These are phyloP conservation scores for Lasioglossum albipes DNA, from an alignment of 1,140 invertebrate species.

Conservation along the genomic window DNA sequence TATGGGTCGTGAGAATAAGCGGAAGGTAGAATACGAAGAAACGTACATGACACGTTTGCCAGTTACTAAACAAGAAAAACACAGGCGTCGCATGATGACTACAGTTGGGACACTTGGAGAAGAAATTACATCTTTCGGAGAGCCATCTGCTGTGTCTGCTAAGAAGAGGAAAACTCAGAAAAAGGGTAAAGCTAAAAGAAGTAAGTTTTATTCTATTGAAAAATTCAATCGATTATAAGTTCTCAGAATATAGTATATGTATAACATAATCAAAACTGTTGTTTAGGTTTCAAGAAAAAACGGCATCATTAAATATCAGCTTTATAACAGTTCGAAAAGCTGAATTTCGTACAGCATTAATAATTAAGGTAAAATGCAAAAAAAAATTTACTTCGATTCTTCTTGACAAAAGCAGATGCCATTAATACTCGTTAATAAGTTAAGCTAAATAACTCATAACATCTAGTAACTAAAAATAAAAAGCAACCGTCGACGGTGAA, in stretches of 20 bases:
- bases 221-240: background rate
- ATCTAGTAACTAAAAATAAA: constrained; percentile 72
- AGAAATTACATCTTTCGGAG: constrained; percentile 87
- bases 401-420: constrained; percentile 72
- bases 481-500: constrained; percentile 64
- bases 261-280: constrained; percentile 13
- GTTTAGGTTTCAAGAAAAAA: constrained; percentile 78
- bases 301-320: constrained; percentile 72
- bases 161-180: constrained; percentile 80
- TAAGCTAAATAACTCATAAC: constrained; percentile 75
- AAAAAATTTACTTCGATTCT: constrained; percentile 71
- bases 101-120: constrained; percentile 89
- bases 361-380: constrained; percentile 72
- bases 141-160: constrained; percentile 74
- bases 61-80: constrained; percentile 92
- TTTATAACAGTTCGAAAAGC: constrained; percentile 52
- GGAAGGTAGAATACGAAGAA: constrained; percentile 92
- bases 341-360: constrained; percentile 63
- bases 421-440: constrained; percentile 77
- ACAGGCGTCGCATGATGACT: constrained; percentile 86
- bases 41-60: constrained; percentile 93
- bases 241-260: background rate
- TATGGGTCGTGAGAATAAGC: constrained; percentile 83
- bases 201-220: constrained; percentile 56
- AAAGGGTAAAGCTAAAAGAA: constrained; percentile 76